A percentile compares a stretch with the other conserved stretches of the same genome.
Conservation (phyloP, 2,113 vertebrate species). For the Ramphastos sulfuratus region DNA sequence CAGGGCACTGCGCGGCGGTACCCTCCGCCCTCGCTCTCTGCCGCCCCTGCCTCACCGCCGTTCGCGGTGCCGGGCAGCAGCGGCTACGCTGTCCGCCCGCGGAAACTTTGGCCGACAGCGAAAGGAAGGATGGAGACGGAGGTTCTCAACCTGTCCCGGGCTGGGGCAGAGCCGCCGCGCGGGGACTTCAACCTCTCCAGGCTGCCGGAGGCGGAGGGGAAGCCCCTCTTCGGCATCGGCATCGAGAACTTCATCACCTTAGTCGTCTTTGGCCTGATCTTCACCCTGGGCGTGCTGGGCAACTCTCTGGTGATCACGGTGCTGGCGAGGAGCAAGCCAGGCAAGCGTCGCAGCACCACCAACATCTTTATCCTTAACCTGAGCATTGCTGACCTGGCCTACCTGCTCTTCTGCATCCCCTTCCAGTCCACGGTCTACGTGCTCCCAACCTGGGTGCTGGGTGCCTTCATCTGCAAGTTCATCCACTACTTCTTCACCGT, state of each 20-base stretch:
- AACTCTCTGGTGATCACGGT: conserved; percentile 96
- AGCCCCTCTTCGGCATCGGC: conserved; percentile 82
- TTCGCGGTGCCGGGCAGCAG: not conserved
- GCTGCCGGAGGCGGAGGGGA: not conserved
- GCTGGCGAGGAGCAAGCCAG: conserved; percentile 86
- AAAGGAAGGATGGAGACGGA: conserved; percentile 66
- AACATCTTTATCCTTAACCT: conserved; percentile 96
- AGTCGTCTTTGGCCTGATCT: conserved; percentile 89
- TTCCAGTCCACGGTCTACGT: conserved; percentile 95
- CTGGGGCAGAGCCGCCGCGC: not conserved
- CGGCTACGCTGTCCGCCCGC: not conserved
- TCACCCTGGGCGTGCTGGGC: conserved; percentile 89
- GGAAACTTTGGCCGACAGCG: not conserved
- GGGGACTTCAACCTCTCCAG: conserved; percentile 43
- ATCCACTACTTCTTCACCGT: conserved; percentile 96
- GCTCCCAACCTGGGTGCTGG: conserved; percentile 91
- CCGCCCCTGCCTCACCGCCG: not conserved
- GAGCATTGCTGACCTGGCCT: conserved; percentile 94
- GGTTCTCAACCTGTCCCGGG: conserved; percentile 59
- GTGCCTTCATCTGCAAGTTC: conserved; percentile 95
- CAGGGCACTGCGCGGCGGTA: not conserved
- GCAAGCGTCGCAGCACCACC: conserved; percentile 90
- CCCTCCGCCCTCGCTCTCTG: too few relatives aligned
- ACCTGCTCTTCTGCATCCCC: conserved; percentile 95
- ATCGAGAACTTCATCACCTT: conserved; percentile 90